A percentile compares a stretch with the other conserved stretches of the same genome.
Evolutionary conservation across 1,140 invertebrate genomes (phyloP).

Genomic region (Callitettix versicolor): DNA sequence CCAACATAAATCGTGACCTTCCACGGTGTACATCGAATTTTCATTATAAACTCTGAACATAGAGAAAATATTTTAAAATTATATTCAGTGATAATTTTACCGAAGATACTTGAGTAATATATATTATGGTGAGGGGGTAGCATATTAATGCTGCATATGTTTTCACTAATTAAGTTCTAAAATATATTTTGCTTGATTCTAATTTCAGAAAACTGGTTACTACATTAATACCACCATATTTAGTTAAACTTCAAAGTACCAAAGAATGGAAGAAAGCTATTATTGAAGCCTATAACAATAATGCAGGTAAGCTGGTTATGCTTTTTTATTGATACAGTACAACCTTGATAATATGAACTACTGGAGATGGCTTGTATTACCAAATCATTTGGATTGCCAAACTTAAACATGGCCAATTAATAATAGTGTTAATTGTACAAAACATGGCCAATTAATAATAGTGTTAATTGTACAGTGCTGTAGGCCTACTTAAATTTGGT

Average conservation of each 20-base stretch:
- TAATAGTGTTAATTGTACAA: too few relatives aligned
- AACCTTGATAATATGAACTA: too few relatives aligned
- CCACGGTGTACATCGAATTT: too few relatives aligned
- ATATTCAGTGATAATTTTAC: neutral
- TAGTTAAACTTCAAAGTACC: constrained; percentile 46
- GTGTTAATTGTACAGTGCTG: too few relatives aligned
- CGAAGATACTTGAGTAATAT: neutral
- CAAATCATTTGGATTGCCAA: too few relatives aligned
- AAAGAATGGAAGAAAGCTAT: constrained; percentile 80
- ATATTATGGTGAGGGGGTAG: neutral
- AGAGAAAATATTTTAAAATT: neutral
- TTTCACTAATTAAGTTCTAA: neutral
- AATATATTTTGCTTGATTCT: neutral
- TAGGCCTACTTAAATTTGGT: too few relatives aligned
- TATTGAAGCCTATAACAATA: constrained; percentile 48
- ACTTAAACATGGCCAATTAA: too few relatives aligned
- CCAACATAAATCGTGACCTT: too few relatives aligned
- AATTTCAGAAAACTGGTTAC: constrained; percentile 2
- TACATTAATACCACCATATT: constrained; percentile 1
- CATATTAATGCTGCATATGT: neutral
- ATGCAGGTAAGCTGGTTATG: constrained; percentile 34
- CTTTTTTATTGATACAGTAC: too few relatives aligned
- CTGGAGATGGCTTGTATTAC: too few relatives aligned
- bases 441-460: too few relatives aligned
- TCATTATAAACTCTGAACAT: too few relatives aligned